phyloP scores from a whole-genome alignment of 2,888 invertebrate genomes.

The Lepidonotus clava region DNA sequence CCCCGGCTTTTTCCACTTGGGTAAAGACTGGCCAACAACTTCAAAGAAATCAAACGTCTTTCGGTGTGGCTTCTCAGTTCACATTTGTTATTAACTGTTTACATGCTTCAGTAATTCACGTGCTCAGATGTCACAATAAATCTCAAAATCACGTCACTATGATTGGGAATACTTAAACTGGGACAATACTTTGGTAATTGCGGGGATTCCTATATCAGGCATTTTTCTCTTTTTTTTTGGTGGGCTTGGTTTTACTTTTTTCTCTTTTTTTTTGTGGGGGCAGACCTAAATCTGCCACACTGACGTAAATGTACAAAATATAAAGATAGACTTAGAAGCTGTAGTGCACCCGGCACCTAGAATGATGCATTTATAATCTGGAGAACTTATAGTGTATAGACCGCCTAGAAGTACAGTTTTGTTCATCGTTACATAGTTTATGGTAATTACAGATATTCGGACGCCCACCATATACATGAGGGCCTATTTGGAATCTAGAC shows the following conservation, averaged over 20 bases:
- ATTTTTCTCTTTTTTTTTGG: not conserved
- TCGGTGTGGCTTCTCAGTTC: no score
- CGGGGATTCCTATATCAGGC: not conserved
- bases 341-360: not conserved
- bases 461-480: no score
- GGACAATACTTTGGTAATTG: slow-evolving; percentile 13
- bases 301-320: slow-evolving; percentile 31
- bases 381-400: no score
- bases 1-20: no score
- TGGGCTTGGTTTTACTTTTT: not conserved
- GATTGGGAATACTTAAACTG: not conserved
- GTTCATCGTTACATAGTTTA: no score
- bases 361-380: no score
- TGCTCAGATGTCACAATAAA: slow-evolving; percentile 28
- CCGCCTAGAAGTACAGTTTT: no score
- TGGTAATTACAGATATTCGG: no score
- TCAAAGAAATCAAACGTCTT: no score
- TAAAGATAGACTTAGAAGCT: slow-evolving; percentile 8
- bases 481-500: slow-evolving; percentile 9
- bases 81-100: no score
- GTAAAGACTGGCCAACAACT: no score
- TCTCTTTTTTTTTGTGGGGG: not conserved
- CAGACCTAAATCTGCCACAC: slow-evolving; percentile 8
- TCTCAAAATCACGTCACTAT: not conserved
- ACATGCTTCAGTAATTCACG: no score